Base-by-base conservation (phyloP, 2,888 invertebrate genomes). In the Cecidostiba fungosa region DNA sequence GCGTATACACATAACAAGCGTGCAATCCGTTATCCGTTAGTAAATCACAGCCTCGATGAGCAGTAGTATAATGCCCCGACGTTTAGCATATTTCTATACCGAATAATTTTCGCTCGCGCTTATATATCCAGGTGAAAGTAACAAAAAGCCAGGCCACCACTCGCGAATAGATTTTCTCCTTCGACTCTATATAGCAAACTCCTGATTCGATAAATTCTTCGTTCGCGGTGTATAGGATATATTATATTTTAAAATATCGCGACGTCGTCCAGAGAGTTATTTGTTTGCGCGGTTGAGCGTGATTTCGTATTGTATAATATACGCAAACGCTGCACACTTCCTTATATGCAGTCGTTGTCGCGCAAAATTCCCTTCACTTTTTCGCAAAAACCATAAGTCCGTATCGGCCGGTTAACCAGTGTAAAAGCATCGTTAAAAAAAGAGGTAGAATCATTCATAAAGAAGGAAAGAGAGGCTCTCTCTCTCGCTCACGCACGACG, bases 91-190 rank as follows among this genome's bases (percentile, higher is more conserved):
- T 72, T 43, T 72, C 23, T n/a, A n/a, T n/a, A 36, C 36, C 36
- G 72, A 72, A 66, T 66, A 66, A 66, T 66, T 66, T 66, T 12
- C 29, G 29, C 66, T 23, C 29, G 3, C 26, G 66, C 14, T 14
- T 66, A 29, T 29, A 10, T 66, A 66, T 29, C 2, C 66, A 29
- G 66, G 66, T 66, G 66, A 66, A 66, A 66, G 66, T 66, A 66
- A 66, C 66, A 66, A 66, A 66, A 66, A 66, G 66, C 66, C 29
- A 66, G 29, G 66, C 66, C 54, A n/a, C 66, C 54, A n/a, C 54
- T 59, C 54, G 66, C 66, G 66, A 26, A 66, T 66, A 66, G 66
- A 66, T 66, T 66, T 66, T 66, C 66, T 66, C 66, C 29, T 66
- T 26, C n/a, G 29, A 14, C 23, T 62, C 1, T 59, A 6, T 26